Conservation (phyloP, 2,113 vertebrate genomes). For the Tichodroma muraria region DNA sequence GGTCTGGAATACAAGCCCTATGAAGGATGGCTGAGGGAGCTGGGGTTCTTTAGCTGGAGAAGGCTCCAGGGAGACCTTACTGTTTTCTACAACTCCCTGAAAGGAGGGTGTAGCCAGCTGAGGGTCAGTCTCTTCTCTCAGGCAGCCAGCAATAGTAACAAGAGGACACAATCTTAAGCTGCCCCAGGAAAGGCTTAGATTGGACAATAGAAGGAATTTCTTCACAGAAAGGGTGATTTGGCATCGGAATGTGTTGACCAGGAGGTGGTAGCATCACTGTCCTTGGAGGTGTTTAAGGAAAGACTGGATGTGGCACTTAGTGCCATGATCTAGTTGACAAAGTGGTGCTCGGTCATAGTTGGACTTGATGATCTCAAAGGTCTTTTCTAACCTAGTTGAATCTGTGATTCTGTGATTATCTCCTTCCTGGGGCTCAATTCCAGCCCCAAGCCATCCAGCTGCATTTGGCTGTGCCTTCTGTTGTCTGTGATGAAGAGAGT, state of each 20-base stretch:
- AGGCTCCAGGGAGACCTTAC: neutral
- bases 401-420: neutral
- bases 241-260: neutral
- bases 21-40: neutral
- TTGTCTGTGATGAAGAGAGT: neutral
- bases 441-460: neutral
- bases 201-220: neutral
- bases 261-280: neutral
- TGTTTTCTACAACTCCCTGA: neutral
- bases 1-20: neutral
- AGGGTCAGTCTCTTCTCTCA: neutral
- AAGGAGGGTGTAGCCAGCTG: neutral
- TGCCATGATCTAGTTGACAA: neutral
- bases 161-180: neutral
- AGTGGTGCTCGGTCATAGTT: neutral
- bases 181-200: neutral
- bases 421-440: neutral
- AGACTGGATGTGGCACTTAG: neutral
- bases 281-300: neutral
- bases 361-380: neutral
- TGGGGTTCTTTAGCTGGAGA: neutral
- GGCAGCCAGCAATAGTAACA: neutral
- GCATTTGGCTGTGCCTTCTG: neutral
- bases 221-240: neutral
- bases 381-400: neutral